These are phyloP conservation scores for Sipha maydis DNA, from an alignment of 2,888 invertebrate species.

Conservation along the genomic window DNA sequence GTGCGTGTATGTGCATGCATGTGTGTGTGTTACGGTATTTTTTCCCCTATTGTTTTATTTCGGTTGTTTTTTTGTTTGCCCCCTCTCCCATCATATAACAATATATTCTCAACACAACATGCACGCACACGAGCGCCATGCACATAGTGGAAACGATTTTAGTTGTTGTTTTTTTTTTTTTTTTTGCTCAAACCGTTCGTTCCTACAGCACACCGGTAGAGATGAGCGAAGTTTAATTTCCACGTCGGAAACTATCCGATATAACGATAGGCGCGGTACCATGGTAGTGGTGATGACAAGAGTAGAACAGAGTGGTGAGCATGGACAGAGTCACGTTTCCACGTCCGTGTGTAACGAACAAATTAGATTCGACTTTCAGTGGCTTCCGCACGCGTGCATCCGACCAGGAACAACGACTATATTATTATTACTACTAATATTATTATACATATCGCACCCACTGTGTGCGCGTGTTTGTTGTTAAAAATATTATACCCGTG, in stretches of 20 bases:
- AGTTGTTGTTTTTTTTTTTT: not conserved
- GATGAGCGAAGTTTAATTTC: conserved; percentile 56
- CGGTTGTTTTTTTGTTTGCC: conserved; percentile 15
- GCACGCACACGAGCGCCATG: not conserved
- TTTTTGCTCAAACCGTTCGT: not conserved
- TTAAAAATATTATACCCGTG: not conserved
- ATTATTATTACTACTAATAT: not conserved
- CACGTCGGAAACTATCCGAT: conserved; percentile 43
- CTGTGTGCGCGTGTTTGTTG: not conserved
- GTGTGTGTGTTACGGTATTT: conserved; percentile 23
- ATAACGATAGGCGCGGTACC: not conserved
- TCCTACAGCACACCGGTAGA: not conserved
- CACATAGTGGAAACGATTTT: conserved; percentile 49
- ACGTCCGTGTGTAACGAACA: conserved; percentile 54
- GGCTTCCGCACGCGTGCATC: conserved; percentile 41
- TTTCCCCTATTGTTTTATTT: conserved; percentile 53
- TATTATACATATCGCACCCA: not conserved
- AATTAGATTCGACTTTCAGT: conserved; percentile 54
- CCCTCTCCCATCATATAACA: not conserved
- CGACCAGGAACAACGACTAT: not conserved
- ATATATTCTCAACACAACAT: not conserved
- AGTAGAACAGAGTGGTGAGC: not conserved
- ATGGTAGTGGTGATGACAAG: too few species aligned
- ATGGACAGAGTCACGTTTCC: conserved; percentile 50
- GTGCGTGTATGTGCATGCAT: not conserved